A percentile compares a stretch with the other conserved stretches of the same genome.
Evolutionary conservation across 2,113 vertebrate species (phyloP).

Genomic region (Rhinolophus ferrumequinum): DNA sequence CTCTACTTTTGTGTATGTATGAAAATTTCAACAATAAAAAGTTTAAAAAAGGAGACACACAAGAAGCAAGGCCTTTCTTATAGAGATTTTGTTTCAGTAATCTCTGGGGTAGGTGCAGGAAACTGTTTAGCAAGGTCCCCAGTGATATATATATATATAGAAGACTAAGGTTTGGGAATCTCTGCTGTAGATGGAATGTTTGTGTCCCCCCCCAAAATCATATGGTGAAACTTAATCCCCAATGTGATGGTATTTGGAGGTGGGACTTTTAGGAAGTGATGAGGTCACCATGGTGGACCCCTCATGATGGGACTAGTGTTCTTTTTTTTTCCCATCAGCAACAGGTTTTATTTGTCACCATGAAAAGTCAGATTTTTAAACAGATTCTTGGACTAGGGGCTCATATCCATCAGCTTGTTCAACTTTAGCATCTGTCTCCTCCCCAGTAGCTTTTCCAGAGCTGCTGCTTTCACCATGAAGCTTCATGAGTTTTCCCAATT

Average conservation of each 20-base stretch:
- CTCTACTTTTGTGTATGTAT: background rate
- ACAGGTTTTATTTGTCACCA: too few relatives aligned
- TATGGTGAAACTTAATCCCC: background rate
- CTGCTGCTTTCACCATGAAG: too few relatives aligned
- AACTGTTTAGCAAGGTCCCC: background rate
- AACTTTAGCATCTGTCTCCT: too few relatives aligned
- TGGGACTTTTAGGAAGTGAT: background rate
- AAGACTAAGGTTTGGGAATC: background rate
- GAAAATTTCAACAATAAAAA: background rate
- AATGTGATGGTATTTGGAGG: background rate
- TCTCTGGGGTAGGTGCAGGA: background rate
- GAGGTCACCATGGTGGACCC: background rate
- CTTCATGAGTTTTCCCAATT: too few relatives aligned
- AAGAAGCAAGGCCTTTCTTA: background rate
- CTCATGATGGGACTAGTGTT: background rate
- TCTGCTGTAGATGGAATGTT: background rate
- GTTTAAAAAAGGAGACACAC: background rate
- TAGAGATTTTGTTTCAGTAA: background rate
- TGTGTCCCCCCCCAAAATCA: background rate
- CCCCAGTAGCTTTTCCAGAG: too few relatives aligned
- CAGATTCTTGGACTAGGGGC: too few relatives aligned
- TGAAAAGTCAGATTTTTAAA: too few relatives aligned
- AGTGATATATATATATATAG: background rate
- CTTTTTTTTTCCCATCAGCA: too few relatives aligned
- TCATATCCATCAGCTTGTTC: too few relatives aligned